phyloP scores from a whole-genome alignment of 2,797 vertebrate genomes.

The Malurus splendens region DNA sequence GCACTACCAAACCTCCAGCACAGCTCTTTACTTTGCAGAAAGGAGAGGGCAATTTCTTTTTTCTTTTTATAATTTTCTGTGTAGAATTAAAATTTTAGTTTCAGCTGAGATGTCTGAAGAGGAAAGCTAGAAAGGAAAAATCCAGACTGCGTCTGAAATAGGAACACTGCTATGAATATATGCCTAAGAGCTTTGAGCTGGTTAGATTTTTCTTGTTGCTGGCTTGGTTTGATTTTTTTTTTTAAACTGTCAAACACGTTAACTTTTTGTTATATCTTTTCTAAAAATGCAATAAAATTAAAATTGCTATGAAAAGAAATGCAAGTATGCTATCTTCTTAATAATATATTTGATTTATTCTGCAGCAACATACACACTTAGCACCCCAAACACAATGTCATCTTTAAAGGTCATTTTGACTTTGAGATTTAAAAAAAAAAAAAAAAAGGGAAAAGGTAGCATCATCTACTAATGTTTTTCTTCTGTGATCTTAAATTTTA shows the following conservation, averaged over 20 bases:
- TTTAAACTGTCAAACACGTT: not conserved
- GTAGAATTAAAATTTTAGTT: not conserved
- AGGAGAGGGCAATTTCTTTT: not conserved
- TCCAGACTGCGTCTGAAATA: not conserved
- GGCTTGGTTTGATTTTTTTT: not conserved
- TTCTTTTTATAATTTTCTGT: not conserved
- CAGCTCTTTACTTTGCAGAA: not conserved
- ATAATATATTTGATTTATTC: not conserved
- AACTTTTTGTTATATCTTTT: constrained; percentile 3
- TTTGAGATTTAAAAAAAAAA: not conserved
- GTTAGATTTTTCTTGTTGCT: not conserved
- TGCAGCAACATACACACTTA: not conserved
- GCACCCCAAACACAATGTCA: not conserved
- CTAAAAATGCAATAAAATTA: constrained; percentile 16
- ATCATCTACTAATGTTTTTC: not conserved
- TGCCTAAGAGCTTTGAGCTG: not conserved
- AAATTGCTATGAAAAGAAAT: constrained; percentile 11
- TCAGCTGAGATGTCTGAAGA: not conserved
- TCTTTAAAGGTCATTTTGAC: constrained; percentile 25
- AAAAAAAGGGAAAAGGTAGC: not conserved
- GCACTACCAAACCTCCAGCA: not conserved
- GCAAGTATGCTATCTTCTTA: not conserved
- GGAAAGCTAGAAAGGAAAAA: not conserved
- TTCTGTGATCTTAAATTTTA: constrained; percentile 5
- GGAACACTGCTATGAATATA: not conserved